phyloP scores from a whole-genome alignment of 2,113 vertebrate genomes.

The Macrotus californicus region DNA sequence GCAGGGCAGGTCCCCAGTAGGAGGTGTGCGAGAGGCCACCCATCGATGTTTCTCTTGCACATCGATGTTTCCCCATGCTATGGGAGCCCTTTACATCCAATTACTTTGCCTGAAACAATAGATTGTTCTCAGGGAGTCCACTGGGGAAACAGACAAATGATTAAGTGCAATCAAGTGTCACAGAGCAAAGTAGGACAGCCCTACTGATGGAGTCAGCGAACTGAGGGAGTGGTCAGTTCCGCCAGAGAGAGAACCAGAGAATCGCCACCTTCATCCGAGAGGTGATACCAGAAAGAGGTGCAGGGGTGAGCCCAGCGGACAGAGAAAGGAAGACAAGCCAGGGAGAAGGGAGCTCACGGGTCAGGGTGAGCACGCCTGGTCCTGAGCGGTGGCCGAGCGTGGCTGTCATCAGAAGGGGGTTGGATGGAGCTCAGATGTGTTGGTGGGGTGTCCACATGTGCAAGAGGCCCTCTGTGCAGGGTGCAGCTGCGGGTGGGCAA shows the following conservation, averaged over 20 bases:
- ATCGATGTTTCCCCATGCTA: neutral
- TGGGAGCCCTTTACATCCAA: neutral
- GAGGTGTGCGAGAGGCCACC: too few species aligned
- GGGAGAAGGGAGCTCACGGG: neutral
- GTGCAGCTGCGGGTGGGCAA: neutral
- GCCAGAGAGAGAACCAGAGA: neutral
- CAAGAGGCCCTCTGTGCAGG: neutral
- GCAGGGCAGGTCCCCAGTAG: too few species aligned
- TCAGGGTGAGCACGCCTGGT: neutral
- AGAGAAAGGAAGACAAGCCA: neutral
- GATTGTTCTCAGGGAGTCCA: neutral
- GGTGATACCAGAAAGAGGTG: neutral
- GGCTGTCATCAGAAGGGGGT: neutral
- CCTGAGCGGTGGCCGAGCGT: neutral
- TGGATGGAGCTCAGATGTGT: neutral
- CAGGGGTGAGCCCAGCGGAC: rapidly evolving
- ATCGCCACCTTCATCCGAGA: neutral
- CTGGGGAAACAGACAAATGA: neutral
- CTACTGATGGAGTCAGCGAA: neutral
- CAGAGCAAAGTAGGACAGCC: neutral
- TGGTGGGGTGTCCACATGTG: neutral
- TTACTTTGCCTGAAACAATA: neutral
- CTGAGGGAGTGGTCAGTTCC: neutral
- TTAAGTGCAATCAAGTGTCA: neutral
- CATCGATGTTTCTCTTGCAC: too few species aligned